Evolutionary conservation across 1,140 invertebrate species (phyloP).

Genomic region (Ectropis grisescens): DNA sequence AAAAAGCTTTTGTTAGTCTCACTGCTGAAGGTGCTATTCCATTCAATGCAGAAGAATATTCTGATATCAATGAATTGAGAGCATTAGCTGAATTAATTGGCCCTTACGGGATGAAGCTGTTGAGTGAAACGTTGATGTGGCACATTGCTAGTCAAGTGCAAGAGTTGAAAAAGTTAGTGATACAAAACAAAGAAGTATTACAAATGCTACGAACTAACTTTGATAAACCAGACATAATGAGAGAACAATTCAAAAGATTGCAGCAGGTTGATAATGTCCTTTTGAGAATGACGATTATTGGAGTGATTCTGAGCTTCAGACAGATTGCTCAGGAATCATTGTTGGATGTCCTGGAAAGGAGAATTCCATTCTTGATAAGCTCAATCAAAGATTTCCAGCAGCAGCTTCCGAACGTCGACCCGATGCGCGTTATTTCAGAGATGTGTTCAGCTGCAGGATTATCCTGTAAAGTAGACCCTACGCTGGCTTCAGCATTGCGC

Average conservation of each 20-base stretch:
- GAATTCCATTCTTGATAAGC: slow-evolving; percentile 97
- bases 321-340: slow-evolving; percentile 94
- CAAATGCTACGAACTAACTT: slow-evolving; percentile 94
- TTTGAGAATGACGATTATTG: slow-evolving; percentile 97
- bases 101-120: slow-evolving; percentile 97
- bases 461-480: slow-evolving; percentile 94
- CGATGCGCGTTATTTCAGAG: slow-evolving; percentile 93
- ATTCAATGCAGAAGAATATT: slow-evolving; percentile 98
- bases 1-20: slow-evolving; percentile 95
- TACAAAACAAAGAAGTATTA: slow-evolving; percentile 93
- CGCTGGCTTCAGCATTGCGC: slow-evolving; percentile 88
- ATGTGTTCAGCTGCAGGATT: slow-evolving; percentile 97
- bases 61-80: slow-evolving; percentile 96
- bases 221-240: slow-evolving; percentile 98
- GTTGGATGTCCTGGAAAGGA: slow-evolving; percentile 92
- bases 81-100: slow-evolving; percentile 97
- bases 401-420: slow-evolving; percentile 90
- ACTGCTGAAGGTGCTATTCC: slow-evolving; percentile 89
- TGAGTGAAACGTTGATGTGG: slow-evolving; percentile 98
- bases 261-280: slow-evolving; percentile 94
- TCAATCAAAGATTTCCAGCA: slow-evolving; percentile 96
- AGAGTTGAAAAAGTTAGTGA: slow-evolving; percentile 95
- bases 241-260: slow-evolving; percentile 93
- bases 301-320: slow-evolving; percentile 96
- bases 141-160: slow-evolving; percentile 98